These are phyloP conservation scores for Petrocephalus sullivani DNA, from an alignment of 2,797 vertebrate genomes.

Conservation along the genomic window DNA sequence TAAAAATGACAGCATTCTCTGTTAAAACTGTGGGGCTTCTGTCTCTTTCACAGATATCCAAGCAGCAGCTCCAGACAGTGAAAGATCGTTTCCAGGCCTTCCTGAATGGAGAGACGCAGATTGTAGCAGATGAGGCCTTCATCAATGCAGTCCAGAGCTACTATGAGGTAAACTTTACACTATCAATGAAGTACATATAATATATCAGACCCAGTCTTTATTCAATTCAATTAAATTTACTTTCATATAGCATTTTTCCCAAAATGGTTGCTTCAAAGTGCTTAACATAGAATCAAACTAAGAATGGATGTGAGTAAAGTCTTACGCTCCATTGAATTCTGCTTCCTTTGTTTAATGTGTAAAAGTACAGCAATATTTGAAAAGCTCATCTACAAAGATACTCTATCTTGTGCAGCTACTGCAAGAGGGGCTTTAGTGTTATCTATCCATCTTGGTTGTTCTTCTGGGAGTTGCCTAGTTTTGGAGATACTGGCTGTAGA, in stretches of 20 bases:
- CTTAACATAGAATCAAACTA: neutral
- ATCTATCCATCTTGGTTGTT: neutral
- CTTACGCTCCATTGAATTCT: neutral
- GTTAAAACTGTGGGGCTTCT: constrained; percentile 6
- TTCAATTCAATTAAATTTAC: neutral
- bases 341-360: neutral
- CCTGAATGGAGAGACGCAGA: constrained; percentile 97
- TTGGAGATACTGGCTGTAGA: neutral
- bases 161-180: constrained; percentile 76
- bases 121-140: constrained; percentile 97
- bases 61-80: constrained; percentile 95
- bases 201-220: neutral
- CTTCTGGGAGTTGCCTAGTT: neutral
- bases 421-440: neutral
- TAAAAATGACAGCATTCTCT: neutral
- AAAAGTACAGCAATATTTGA: neutral
- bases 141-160: constrained; percentile 99
- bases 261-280: neutral
- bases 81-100: constrained; percentile 98
- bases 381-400: neutral
- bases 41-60: constrained; percentile 77
- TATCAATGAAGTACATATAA: neutral
- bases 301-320: neutral
- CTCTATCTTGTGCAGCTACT: neutral
- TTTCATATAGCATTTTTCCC: neutral